Conservation (phyloP, 2,113 vertebrate genomes). For the Hystrix cristata region DNA sequence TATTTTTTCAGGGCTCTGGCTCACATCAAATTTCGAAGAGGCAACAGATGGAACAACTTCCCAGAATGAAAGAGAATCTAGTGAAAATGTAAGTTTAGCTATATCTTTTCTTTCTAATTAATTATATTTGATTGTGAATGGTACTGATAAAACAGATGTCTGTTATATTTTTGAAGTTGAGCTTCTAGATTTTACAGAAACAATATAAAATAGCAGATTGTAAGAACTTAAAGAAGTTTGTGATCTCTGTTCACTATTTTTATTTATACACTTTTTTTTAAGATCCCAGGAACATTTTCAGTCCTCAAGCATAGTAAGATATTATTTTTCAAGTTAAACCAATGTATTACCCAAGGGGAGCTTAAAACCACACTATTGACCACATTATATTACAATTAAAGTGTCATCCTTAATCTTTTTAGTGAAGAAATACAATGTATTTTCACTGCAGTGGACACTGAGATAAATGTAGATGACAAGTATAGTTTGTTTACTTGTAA, state of each 20-base stretch:
- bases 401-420: neutral
- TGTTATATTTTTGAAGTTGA: slow-evolving; percentile 34
- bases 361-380: slow-evolving; percentile 17
- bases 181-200: slow-evolving; percentile 63
- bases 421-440: neutral
- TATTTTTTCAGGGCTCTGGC: slow-evolving; percentile 68
- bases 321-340: slow-evolving; percentile 44
- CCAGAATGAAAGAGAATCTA: slow-evolving; percentile 72
- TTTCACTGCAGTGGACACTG: neutral
- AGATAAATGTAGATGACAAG: slow-evolving; percentile 17
- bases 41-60: slow-evolving; percentile 67
- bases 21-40: slow-evolving; percentile 60
- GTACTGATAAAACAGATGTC: slow-evolving; percentile 3
- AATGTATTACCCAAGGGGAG: neutral
- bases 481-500: neutral
- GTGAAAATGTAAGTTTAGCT: slow-evolving; percentile 69
- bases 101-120: slow-evolving; percentile 12
- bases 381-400: neutral
- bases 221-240: slow-evolving; percentile 39
- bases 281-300: neutral
- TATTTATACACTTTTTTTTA: neutral
- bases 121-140: neutral
- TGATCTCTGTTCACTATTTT: neutral
- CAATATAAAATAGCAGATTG: slow-evolving; percentile 7
- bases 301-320: neutral